Percentiles rank a stretch among this genome's conserved stretches.
phyloP scores from a whole-genome alignment of 2,797 vertebrate genomes.

The Gastrophryne carolinensis region DNA sequence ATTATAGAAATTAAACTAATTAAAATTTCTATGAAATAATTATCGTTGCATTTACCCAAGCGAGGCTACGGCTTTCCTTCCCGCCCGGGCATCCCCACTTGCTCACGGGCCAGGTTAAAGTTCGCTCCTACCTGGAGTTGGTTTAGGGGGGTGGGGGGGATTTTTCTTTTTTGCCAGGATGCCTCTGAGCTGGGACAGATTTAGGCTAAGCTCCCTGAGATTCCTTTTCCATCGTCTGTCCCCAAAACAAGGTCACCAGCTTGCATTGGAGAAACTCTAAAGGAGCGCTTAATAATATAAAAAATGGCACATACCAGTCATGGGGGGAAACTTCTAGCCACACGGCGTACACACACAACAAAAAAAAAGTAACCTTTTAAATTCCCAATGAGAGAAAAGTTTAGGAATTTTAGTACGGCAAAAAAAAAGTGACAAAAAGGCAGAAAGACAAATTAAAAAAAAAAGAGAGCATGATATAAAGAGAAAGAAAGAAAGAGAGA shows the following conservation, averaged over 20 bases:
- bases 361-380: conserved; percentile 3
- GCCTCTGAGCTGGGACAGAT: not conserved
- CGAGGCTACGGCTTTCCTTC: not conserved
- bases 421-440: conserved; percentile 1
- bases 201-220: not conserved
- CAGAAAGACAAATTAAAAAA: not conserved
- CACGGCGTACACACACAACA: not conserved
- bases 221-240: not conserved
- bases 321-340: conserved; percentile 25
- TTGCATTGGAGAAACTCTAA: not conserved
- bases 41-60: not conserved
- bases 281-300: conserved; percentile 21
- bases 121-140: conserved; percentile 20
- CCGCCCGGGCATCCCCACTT: not conserved
- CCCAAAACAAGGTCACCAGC: conserved; percentile 2
- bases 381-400: conserved; percentile 27
- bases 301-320: conserved; percentile 46
- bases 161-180: conserved; percentile 13
- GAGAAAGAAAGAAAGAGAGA: not conserved
- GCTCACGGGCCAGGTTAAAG: not conserved
- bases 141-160: too few relatives aligned
- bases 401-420: conserved; percentile 17
- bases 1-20: not conserved
- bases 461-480: not conserved
- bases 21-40: not conserved